These are phyloP conservation scores for Chelonoidis abingdonii DNA, from an alignment of 2,113 vertebrate species.

Conservation along the genomic window DNA sequence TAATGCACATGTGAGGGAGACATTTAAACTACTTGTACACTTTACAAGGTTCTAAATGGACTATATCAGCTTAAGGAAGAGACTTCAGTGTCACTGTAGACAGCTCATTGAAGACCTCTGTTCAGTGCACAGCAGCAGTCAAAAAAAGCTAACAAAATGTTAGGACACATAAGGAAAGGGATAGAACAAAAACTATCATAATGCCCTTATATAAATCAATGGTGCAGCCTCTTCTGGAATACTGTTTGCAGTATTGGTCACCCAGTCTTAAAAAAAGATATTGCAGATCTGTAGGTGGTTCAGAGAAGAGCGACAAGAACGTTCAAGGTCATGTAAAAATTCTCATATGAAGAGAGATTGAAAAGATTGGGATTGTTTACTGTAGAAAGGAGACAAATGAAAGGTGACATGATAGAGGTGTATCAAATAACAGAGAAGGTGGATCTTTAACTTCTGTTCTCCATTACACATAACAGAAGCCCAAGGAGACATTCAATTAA, in stretches of 20 bases:
- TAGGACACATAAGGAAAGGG: neutral
- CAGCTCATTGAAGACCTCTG: neutral
- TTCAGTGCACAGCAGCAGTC: neutral
- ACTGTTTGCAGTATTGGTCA: neutral
- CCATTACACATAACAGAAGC: neutral
- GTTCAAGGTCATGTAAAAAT: neutral
- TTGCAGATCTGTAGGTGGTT: neutral
- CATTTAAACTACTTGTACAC: neutral
- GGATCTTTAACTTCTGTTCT: neutral
- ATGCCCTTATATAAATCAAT: neutral
- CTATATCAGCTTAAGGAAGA: neutral
- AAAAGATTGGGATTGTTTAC: neutral
- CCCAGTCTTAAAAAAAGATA: neutral
- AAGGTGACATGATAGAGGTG: neutral
- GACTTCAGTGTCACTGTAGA: neutral
- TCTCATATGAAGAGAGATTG: neutral
- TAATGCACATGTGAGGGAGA: neutral
- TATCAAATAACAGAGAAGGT: neutral
- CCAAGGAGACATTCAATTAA: neutral
- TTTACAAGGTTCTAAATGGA: neutral
- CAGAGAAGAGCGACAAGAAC: neutral
- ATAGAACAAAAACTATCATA: neutral
- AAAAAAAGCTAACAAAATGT: neutral
- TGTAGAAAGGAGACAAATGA: neutral
- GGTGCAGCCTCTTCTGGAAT: neutral